A percentile compares a stretch with the other conserved stretches of the same genome.
phyloP scores from a whole-genome alignment of 2,888 invertebrate genomes.

The Fragum fragum region DNA sequence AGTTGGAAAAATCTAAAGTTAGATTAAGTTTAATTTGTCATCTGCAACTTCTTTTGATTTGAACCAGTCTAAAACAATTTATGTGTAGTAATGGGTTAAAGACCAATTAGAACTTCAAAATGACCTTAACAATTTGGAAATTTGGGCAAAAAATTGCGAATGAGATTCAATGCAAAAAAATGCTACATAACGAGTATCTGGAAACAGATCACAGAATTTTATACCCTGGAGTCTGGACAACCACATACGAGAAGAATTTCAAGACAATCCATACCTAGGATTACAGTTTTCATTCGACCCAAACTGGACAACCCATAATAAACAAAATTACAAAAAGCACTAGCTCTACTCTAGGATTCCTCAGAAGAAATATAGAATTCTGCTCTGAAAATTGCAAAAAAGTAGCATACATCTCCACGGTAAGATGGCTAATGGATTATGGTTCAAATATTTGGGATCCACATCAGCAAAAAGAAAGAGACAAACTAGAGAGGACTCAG shows the following conservation, averaged over 20 bases:
- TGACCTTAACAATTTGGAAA: slow-evolving; percentile 13
- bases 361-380: slow-evolving; percentile 45
- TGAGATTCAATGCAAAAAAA: slow-evolving; percentile 38
- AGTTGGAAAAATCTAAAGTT: too few relatives aligned
- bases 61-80: too few relatives aligned
- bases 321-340: slow-evolving; percentile 50
- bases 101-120: slow-evolving; percentile 26
- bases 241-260: slow-evolving; percentile 29
- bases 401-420: slow-evolving; percentile 38
- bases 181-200: slow-evolving; percentile 30
- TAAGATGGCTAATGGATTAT: slow-evolving; percentile 42
- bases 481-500: too few relatives aligned
- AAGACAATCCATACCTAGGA: slow-evolving; percentile 48
- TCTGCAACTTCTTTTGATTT: too few relatives aligned
- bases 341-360: slow-evolving; percentile 54
- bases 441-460: too few relatives aligned
- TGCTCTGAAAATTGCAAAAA: slow-evolving; percentile 33
- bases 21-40: too few relatives aligned
- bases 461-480: too few relatives aligned
- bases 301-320: slow-evolving; percentile 52
- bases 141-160: slow-evolving; percentile 18
- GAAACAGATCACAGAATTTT: slow-evolving; percentile 32
- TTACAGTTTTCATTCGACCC: slow-evolving; percentile 48
- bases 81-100: too few relatives aligned
- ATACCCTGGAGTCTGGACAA: slow-evolving; percentile 31